Conservation (phyloP, 1,140 invertebrate species). For the Cataglyphis hispanica region DNA sequence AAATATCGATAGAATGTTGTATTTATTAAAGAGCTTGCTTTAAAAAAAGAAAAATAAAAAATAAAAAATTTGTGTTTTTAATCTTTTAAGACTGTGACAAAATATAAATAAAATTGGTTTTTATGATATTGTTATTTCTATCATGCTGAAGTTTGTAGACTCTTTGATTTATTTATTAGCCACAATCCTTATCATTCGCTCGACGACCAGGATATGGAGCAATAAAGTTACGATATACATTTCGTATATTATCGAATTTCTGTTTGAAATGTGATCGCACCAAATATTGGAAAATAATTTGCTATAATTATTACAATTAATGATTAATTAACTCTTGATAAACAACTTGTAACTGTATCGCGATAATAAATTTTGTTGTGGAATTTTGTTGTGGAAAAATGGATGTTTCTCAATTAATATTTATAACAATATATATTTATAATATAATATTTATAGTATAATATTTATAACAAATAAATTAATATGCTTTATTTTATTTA, state of each 20-base stretch:
- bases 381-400: no score
- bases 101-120: background rate
- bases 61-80: background rate
- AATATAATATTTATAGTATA: no score
- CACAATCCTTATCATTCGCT: background rate
- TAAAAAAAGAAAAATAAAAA: background rate
- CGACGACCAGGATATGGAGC: no score
- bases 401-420: background rate
- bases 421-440: no score
- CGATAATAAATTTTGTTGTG: background rate
- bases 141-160: background rate
- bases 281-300: no score
- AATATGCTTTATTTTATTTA: background rate
- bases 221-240: no score
- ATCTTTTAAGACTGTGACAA: background rate
- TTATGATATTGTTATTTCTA: background rate
- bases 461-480: background rate
- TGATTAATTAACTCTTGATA: no score
- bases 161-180: background rate
- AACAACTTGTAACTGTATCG: no score
- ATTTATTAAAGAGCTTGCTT: background rate
- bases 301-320: no score
- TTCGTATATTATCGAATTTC: no score
- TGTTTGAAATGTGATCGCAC: no score
- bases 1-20: background rate